Conservation (phyloP, 2,797 vertebrate genomes). For the Presbytis comata region DNA sequence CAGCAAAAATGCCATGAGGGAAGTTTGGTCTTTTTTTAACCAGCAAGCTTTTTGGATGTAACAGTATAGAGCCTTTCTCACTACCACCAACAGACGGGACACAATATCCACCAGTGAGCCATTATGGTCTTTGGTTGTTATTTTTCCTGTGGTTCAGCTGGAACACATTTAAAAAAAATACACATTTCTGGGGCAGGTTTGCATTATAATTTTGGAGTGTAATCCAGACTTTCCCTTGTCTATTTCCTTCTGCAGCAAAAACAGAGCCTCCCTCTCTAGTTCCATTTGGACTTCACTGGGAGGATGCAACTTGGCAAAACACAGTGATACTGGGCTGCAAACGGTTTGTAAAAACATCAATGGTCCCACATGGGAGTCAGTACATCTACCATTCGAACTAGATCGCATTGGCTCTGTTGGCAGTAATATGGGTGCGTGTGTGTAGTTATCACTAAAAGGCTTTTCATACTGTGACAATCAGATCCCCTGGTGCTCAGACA, state of each 20-base stretch:
- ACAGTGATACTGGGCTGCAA: not conserved
- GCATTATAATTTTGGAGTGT: slow-evolving; percentile 55
- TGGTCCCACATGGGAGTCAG: slow-evolving; percentile 40
- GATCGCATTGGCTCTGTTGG: slow-evolving; percentile 34
- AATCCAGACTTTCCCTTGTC: slow-evolving; percentile 4
- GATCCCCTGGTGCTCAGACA: slow-evolving; percentile 56
- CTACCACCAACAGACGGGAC: slow-evolving; percentile 64
- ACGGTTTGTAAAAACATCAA: slow-evolving; percentile 6
- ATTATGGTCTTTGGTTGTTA: slow-evolving; percentile 56
- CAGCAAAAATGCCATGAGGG: slow-evolving; percentile 39
- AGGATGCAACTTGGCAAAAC: slow-evolving; percentile 59
- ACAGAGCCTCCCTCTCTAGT: not conserved
- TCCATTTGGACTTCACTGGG: slow-evolving; percentile 40
- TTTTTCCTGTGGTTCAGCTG: slow-evolving; percentile 59
- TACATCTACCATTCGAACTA: slow-evolving; percentile 29
- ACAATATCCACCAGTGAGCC: slow-evolving; percentile 46
- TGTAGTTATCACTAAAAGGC: slow-evolving; percentile 60
- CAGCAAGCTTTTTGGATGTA: slow-evolving; percentile 23
- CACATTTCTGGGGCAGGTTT: slow-evolving; percentile 47
- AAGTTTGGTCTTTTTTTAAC: slow-evolving; percentile 1
- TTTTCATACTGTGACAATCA: slow-evolving; percentile 70
- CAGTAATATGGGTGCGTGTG: slow-evolving; percentile 4
- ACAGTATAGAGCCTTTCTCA: slow-evolving; percentile 28
- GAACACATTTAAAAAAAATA: slow-evolving; percentile 58
- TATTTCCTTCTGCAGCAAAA: slow-evolving; percentile 31